Conservation (phyloP, 1,140 invertebrate genomes). For the Dolichoris vasculosae region DNA sequence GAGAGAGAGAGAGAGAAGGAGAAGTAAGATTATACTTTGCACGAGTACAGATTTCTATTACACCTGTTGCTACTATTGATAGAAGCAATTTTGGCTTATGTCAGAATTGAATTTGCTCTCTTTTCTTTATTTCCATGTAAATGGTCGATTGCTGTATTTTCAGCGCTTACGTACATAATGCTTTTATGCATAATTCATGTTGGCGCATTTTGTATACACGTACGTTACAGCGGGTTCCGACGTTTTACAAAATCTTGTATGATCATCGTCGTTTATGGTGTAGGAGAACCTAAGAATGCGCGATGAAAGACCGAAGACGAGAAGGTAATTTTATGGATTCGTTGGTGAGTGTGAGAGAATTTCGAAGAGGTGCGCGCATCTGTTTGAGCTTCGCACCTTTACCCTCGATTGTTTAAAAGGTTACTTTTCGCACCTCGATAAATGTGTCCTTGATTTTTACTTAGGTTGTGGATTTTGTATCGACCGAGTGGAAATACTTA, state of each 20-base stretch:
- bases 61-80: neutral
- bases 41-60: neutral
- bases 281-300: too few relatives aligned
- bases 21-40: neutral
- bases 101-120: conserved; percentile 18
- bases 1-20: neutral
- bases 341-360: neutral
- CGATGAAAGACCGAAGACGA: conserved; percentile 21
- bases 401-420: neutral
- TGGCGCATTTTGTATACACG: neutral
- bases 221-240: neutral
- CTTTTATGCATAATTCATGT: conserved; percentile 34
- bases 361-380: neutral
- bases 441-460: neutral
- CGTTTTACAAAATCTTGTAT: conserved; percentile 7
- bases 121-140: conserved; percentile 19
- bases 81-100: neutral
- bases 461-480: neutral
- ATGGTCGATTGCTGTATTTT: neutral
- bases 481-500: neutral
- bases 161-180: neutral
- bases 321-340: conserved; percentile 15
- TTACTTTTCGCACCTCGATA: conserved; percentile 44
- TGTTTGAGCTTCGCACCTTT: conserved; percentile 46
- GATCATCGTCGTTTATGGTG: neutral